Evolutionary conservation across 1,140 invertebrate genomes (phyloP), one percentile per base, ranked within the genome.

Genomic region (Triops longicaudatus): DNA sequence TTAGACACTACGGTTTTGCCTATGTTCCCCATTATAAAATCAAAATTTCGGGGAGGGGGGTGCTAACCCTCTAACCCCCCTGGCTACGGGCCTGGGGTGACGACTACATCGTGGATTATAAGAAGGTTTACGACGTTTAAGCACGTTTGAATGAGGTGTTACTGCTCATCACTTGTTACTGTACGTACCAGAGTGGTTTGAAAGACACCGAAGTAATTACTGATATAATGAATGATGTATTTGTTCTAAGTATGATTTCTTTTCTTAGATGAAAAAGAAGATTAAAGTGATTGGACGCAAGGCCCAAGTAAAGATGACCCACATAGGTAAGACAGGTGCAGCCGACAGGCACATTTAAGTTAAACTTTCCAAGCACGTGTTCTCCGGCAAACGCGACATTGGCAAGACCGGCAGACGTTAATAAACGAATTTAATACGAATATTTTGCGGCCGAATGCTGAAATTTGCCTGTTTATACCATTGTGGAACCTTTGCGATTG

Each of bases 301-400:
- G 78, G 92, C 95, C 1, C 92, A 89, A 76, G 92, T 92, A 85
- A 92, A 92, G 81, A 90, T 94, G 1, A 92, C 90, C 78, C 91
- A 90, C 81, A 89, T 91, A 82, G 94, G 95, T 81, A 90, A 94
- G 78, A 98, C 97, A 83, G 98, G 98, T 81, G 98, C 99, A 87
- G 95, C 92, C 11, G 98, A 99, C 87, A 88, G 97, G 73, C 95
- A 95, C 82, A 97, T 99, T 83, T 92, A 92, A 26, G 93, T 89
- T 77, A 93, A 96, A 85, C 97, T 91, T 88, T 97, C 97, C 0
- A 97, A 92, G 84, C 98, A 99, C 89, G 86, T 99, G 83, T 99
- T 91, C 85, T 85, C 93, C 76, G 98, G 98, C 73, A 99, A 99
- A 84, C 87, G 98, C 72, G 92, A 92, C 72, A 86, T 90, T 76